These are phyloP conservation scores for Drosophila helvetica DNA, from an alignment of 2,888 invertebrate genomes.

Conservation along the genomic window DNA sequence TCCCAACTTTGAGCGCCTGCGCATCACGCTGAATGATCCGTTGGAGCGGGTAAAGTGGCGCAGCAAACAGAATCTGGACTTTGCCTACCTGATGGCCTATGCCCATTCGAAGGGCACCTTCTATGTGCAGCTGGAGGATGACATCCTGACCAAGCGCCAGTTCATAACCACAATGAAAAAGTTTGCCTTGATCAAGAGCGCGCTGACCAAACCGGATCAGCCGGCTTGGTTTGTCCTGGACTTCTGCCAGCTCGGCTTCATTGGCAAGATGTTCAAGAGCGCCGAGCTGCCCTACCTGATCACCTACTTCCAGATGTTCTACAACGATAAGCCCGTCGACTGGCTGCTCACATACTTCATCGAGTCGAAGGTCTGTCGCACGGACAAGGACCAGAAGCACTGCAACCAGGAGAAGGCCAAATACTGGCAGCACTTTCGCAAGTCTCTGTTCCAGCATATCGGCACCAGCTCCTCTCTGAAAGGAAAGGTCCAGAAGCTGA, in stretches of 20 bases:
- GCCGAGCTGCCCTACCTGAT: constrained; percentile 93
- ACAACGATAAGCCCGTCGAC: constrained; percentile 97
- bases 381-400: constrained; percentile 92
- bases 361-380: constrained; percentile 94
- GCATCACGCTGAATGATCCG: constrained; percentile 93
- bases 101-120: constrained; percentile 93
- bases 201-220: constrained; percentile 84
- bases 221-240: constrained; percentile 95
- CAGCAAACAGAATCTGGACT: constrained; percentile 97
- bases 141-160: constrained; percentile 93
- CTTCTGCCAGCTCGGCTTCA: constrained; percentile 97
- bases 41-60: constrained; percentile 94
- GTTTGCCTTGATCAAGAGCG: constrained; percentile 91
- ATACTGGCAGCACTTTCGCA: constrained; percentile 93
- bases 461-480: constrained; percentile 97
- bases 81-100: constrained; percentile 97
- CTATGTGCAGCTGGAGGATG: constrained; percentile 97
- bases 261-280: constrained; percentile 95
- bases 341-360: constrained; percentile 97
- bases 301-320: constrained; percentile 97
- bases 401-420: constrained; percentile 91
- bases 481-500: constrained; percentile 97
- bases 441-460: constrained; percentile 97
- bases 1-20: constrained; percentile 91
- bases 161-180: constrained; percentile 94